Conservation (phyloP, 2,113 vertebrate species). For the Nansenia antarctica region DNA sequence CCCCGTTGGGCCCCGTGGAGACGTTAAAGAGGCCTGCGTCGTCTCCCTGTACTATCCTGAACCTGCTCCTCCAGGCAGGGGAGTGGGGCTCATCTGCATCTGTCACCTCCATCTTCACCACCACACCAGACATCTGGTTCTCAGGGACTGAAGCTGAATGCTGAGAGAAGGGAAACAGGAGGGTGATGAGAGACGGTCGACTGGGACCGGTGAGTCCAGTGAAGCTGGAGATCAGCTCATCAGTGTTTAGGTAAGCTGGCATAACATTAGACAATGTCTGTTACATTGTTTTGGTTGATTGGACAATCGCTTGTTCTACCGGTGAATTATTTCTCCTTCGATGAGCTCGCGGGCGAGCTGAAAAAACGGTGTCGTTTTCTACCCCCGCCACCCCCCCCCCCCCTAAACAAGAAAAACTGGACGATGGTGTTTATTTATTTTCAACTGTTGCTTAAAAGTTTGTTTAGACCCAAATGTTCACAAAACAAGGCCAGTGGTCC, state of each 20-base stretch:
- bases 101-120: conserved; percentile 64
- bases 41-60: conserved; percentile 68
- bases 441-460: no score
- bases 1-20: conserved; percentile 65
- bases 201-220: no score
- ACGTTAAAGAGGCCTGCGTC: conserved; percentile 44
- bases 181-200: background rate
- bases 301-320: no score
- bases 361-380: no score
- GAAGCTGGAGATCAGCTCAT: no score
- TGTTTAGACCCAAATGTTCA: no score
- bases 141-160: conserved; percentile 60
- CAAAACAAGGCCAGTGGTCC: no score
- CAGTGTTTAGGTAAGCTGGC: background rate
- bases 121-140: conserved; percentile 39
- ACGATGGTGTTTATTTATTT: no score
- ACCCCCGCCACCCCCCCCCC: no score
- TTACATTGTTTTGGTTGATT: background rate
- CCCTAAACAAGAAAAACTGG: no score
- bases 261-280: background rate
- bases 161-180: conserved; percentile 43
- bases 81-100: conserved; percentile 64
- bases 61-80: conserved; percentile 66
- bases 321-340: no score
- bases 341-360: no score